These are phyloP conservation scores for Cryptosula pallasiana DNA, from an alignment of 2,888 invertebrate species.

Conservation along the genomic window DNA sequence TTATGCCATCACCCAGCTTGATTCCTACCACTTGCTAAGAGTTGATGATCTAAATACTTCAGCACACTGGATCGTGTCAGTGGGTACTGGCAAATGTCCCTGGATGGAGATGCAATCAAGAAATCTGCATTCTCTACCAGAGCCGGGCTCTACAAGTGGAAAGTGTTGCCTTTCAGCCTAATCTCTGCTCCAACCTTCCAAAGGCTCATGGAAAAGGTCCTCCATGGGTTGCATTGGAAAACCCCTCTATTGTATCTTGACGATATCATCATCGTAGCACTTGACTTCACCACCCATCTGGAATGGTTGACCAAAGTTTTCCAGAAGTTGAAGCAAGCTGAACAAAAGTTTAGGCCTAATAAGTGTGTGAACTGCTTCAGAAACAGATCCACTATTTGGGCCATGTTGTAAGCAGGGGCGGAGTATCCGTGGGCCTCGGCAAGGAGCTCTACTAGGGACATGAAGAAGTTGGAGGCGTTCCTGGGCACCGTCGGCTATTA, in stretches of 20 bases:
- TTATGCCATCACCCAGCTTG: too few relatives aligned
- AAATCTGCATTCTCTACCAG: conserved; percentile 31
- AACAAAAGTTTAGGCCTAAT: conserved; percentile 30
- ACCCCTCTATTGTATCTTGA: conserved; percentile 29
- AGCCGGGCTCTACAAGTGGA: background rate
- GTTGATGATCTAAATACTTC: conserved; percentile 31
- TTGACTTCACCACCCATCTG: conserved; percentile 27
- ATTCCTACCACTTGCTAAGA: too few relatives aligned
- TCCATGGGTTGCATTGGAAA: conserved; percentile 23
- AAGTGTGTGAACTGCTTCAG: conserved; percentile 30
- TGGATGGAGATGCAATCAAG: conserved; percentile 27
- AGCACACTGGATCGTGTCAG: conserved; percentile 29
- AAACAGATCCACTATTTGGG: conserved; percentile 24
- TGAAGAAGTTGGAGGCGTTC: background rate
- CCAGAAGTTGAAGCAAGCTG: conserved; percentile 26
- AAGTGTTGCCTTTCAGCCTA: background rate
- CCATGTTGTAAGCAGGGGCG: conserved; percentile 23
- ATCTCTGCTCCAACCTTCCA: conserved; percentile 29
- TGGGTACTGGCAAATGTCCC: conserved; percentile 34
- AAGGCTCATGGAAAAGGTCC: conserved; percentile 30
- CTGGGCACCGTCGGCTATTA: background rate
- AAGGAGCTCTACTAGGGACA: background rate
- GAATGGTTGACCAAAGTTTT: conserved; percentile 29
- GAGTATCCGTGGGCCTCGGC: background rate
- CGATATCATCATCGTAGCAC: conserved; percentile 31